phyloP scores from a whole-genome alignment of 2,888 invertebrate genomes.

The Coenonympha glycerion region DNA sequence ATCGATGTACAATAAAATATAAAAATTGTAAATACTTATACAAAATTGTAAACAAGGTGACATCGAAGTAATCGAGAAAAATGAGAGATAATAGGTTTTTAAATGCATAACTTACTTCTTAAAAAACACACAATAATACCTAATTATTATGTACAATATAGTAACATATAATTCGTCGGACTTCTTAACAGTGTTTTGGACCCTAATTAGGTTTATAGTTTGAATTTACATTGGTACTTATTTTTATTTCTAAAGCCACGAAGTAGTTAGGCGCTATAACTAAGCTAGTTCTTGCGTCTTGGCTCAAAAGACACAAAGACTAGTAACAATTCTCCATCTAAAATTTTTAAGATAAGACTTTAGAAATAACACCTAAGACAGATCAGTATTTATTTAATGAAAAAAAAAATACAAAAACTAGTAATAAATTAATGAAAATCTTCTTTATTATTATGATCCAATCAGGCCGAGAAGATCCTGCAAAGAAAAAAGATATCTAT shows the following conservation, averaged over 20 bases:
- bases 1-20: slow-evolving; percentile 2
- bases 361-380: too few relatives aligned
- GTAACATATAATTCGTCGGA: slow-evolving; percentile 1
- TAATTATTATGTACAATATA: neutral
- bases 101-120: neutral
- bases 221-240: neutral
- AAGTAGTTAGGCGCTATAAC: neutral
- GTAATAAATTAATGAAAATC: too few relatives aligned
- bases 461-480: slow-evolving; percentile 18
- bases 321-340: slow-evolving; percentile 30
- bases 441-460: slow-evolving; percentile 11
- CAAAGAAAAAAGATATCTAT: slow-evolving; percentile 10
- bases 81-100: neutral
- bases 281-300: slow-evolving; percentile 53
- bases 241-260: neutral
- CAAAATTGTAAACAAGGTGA: slow-evolving; percentile 1
- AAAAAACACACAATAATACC: neutral
- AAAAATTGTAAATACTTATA: slow-evolving; percentile 12
- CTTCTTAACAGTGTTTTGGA: slow-evolving; percentile 21
- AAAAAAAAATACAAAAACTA: neutral
- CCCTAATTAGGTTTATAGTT: slow-evolving; percentile 20
- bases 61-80: neutral
- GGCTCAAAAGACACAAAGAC: slow-evolving; percentile 66
- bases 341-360: too few relatives aligned
- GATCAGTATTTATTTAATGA: too few relatives aligned